phyloP scores from a whole-genome alignment of 2,113 vertebrate genomes.

The Gyps fulvus region DNA sequence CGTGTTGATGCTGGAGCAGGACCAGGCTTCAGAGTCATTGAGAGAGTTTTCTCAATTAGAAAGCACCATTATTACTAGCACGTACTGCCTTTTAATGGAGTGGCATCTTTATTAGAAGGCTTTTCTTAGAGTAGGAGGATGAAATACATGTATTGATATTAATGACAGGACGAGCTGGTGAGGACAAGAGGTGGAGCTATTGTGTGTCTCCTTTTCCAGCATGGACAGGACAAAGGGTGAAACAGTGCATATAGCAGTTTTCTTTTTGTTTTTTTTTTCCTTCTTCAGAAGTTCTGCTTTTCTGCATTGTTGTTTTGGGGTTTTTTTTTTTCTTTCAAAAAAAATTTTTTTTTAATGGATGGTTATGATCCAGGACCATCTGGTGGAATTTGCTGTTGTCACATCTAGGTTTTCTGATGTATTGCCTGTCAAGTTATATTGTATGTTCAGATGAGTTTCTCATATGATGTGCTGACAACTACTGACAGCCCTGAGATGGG shows the following conservation, averaged over 20 bases:
- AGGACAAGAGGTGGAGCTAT: background rate
- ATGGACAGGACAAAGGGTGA: background rate
- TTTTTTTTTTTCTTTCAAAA: background rate
- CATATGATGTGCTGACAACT: slow-evolving; percentile 26
- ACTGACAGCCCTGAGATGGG: slow-evolving; percentile 25
- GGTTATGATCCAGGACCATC: slow-evolving; percentile 51
- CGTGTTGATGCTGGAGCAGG: background rate
- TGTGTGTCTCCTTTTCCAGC: background rate
- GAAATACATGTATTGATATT: background rate
- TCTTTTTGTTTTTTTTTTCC: background rate
- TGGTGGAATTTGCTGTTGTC: slow-evolving; percentile 43
- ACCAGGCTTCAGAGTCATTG: background rate
- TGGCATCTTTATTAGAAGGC: background rate
- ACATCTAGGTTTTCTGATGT: slow-evolving; percentile 60
- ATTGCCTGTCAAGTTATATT: slow-evolving; percentile 53
- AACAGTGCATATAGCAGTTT: background rate
- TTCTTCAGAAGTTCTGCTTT: background rate
- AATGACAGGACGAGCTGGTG: background rate
- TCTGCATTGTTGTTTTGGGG: background rate
- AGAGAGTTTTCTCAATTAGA: background rate
- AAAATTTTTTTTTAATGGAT: background rate
- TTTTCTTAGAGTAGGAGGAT: background rate
- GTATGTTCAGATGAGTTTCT: slow-evolving; percentile 41
- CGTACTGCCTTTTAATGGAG: background rate
- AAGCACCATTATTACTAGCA: background rate